Conservation (phyloP, 2,797 vertebrate species). For the Sebastolobus altivelis region DNA sequence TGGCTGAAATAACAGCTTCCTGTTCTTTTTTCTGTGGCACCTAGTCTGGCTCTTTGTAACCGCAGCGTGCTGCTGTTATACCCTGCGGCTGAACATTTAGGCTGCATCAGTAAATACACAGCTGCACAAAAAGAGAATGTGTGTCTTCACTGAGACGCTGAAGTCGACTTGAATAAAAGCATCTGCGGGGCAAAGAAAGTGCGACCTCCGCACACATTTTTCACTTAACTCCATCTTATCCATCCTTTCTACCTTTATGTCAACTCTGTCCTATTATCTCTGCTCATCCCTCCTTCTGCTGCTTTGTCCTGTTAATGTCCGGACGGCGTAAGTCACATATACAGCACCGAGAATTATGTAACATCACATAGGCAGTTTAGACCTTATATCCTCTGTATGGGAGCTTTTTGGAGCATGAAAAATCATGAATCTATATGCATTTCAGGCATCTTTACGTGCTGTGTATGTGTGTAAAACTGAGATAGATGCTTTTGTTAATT, state of each 20-base stretch:
- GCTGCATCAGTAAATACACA: constrained; percentile 74
- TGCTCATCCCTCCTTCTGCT: constrained; percentile 37
- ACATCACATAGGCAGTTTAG: constrained; percentile 45
- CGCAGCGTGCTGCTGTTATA: constrained; percentile 36
- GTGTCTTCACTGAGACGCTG: constrained; percentile 55
- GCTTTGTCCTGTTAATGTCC: constrained; percentile 29
- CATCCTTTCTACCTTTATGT: constrained; percentile 30
- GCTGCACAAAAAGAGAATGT: constrained; percentile 69
- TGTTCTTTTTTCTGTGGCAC: constrained; percentile 19
- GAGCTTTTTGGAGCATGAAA: constrained; percentile 69
- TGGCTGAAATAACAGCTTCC: constrained; percentile 26
- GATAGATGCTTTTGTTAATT: constrained; percentile 5
- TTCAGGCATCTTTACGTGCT: constrained; percentile 19
- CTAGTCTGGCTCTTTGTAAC: constrained; percentile 47
- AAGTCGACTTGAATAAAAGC: constrained; percentile 72
- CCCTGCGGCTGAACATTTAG: constrained; percentile 70
- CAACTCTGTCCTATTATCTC: constrained; percentile 54
- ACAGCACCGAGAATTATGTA: constrained; percentile 50
- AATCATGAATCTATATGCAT: constrained; percentile 31
- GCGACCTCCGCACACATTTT: constrained; percentile 48
- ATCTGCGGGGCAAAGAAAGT: constrained; percentile 62
- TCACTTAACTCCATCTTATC: constrained; percentile 62
- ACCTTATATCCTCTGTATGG: constrained; percentile 38
- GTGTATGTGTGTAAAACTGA: constrained; percentile 5
- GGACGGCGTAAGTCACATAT: constrained; percentile 33